phyloP scores from a whole-genome alignment of 2,888 invertebrate species.

The Oscheius sp. region DNA sequence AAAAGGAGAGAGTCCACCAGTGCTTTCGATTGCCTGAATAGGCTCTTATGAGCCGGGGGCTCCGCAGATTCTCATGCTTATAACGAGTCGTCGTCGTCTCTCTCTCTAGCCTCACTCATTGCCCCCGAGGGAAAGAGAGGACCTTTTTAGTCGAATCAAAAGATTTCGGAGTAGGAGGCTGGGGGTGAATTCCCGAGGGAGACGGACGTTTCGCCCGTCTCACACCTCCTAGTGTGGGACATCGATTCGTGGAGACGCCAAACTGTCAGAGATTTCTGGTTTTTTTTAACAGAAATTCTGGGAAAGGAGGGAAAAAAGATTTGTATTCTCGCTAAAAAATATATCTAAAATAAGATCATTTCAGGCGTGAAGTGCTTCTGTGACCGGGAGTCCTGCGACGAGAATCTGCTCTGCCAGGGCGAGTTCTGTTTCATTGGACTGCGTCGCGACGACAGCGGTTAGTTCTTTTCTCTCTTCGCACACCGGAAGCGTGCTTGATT shows the following conservation, averaged over 20 bases:
- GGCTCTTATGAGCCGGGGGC: too few species aligned
- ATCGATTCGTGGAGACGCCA: not conserved
- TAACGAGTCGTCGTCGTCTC: too few species aligned
- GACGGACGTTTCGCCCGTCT: too few species aligned
- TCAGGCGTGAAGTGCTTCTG: conserved; percentile 68
- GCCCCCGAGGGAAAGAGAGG: too few species aligned
- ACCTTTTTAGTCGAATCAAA: too few species aligned
- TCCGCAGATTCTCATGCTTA: too few species aligned
- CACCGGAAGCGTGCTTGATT: conserved; percentile 2
- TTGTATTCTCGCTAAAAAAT: not conserved
- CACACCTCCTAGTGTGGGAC: not conserved
- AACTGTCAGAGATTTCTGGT: not conserved
- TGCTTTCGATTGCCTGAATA: too few species aligned
- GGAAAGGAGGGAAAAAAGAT: not conserved
- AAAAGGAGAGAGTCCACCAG: too few species aligned
- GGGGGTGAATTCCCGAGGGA: too few species aligned
- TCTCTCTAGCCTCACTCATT: too few species aligned
- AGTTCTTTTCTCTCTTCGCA: conserved; percentile 32
- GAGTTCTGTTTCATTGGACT: conserved; percentile 70
- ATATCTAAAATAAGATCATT: not conserved
- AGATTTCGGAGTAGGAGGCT: too few species aligned
- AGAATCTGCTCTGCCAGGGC: conserved; percentile 64
- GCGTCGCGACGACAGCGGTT: conserved; percentile 43
- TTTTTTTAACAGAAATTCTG: not conserved
- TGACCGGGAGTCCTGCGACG: conserved; percentile 66